A percentile compares a stretch with the other conserved stretches of the same genome.
Conservation (phyloP, 1,140 invertebrate genomes). For the Drosophila bipectinata region DNA sequence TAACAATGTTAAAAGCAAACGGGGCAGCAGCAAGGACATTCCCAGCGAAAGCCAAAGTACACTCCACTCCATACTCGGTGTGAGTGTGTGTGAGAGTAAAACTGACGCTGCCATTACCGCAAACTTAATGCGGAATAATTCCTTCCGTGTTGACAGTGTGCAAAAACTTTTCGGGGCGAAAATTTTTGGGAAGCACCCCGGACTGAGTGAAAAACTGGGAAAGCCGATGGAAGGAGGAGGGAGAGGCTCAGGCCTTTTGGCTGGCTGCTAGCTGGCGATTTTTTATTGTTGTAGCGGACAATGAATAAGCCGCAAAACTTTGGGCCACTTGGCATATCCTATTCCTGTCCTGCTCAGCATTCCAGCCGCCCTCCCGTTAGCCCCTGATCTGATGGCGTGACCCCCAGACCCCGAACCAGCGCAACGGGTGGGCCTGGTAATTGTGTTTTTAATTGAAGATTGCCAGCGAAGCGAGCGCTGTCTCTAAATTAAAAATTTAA, state of each 20-base stretch:
- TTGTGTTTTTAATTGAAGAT: conserved; percentile 80
- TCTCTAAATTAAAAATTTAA: conserved; percentile 80
- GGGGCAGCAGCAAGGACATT: conserved; percentile 50
- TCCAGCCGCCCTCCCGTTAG: not conserved
- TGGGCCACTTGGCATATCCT: conserved; percentile 77
- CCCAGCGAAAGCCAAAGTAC: conserved; percentile 28
- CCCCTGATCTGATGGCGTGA: conserved; percentile 2
- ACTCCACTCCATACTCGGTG: conserved; percentile 6
- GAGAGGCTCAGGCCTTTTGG: conserved; percentile 23
- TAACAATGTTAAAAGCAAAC: conserved; percentile 80
- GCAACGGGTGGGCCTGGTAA: conserved; percentile 63
- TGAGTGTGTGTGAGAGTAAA: conserved; percentile 12
- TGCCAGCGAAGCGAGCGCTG: conserved; percentile 60
- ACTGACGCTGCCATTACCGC: conserved; percentile 71
- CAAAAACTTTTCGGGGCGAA: conserved; percentile 71
- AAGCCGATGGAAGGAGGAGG: conserved; percentile 9
- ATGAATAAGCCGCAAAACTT: conserved; percentile 80
- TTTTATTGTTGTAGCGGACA: conserved; percentile 74
- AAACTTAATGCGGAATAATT: conserved; percentile 81
- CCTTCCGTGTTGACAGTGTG: conserved; percentile 80
- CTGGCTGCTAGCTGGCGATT: conserved; percentile 37
- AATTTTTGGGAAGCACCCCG: conserved; percentile 44
- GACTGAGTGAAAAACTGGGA: not conserved
- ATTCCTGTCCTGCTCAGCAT: conserved; percentile 58
- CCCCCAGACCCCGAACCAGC: conserved; percentile 16